Percentiles rank a stretch among this genome's conserved stretches.
Evolutionary conservation across 1,140 invertebrate genomes (phyloP).

Genomic region (Drosophila seguyi): DNA sequence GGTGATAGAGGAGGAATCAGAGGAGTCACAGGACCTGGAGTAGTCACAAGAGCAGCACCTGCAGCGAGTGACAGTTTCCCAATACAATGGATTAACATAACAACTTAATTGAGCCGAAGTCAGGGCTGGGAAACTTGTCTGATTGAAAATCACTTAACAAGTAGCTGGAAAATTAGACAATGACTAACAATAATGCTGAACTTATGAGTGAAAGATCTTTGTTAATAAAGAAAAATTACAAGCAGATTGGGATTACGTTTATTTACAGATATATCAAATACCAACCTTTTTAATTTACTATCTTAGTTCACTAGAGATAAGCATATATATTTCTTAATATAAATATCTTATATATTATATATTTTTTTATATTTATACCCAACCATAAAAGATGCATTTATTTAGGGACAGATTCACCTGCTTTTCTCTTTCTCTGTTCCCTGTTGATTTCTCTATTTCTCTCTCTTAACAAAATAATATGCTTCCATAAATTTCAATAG

Average conservation of each 20-base stretch:
- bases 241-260: too few species aligned
- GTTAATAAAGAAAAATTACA: neutral
- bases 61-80: conserved; percentile 31
- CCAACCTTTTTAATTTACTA: too few species aligned
- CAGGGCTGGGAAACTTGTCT: conserved; percentile 1
- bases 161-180: neutral
- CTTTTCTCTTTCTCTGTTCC: too few species aligned
- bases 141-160: conserved; percentile 14
- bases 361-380: too few species aligned
- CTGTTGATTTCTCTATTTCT: too few species aligned
- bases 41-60: neutral
- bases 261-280: too few species aligned
- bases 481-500: too few species aligned
- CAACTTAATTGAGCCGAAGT: conserved; percentile 2
- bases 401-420: too few species aligned
- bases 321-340: neutral
- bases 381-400: neutral
- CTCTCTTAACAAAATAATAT: too few species aligned
- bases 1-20: neutral
- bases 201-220: neutral
- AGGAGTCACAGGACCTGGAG: too few species aligned
- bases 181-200: neutral
- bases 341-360: too few species aligned
- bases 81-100: conserved; percentile 39
- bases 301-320: neutral